Base-by-base conservation (phyloP, 2,888 invertebrate species). In the Microchrysa polita region DNA sequence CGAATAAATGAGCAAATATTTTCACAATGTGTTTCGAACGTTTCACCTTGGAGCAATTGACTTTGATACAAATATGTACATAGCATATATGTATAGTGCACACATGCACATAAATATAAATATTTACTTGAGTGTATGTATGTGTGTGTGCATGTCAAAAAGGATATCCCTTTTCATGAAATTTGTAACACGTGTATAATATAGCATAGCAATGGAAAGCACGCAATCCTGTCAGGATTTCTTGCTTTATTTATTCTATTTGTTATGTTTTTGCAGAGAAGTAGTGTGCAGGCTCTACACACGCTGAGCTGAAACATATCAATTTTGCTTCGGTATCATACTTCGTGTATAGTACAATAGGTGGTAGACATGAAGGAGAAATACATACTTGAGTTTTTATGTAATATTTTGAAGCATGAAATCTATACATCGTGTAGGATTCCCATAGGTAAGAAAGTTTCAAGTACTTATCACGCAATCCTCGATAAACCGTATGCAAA, bases 1-100 rank as follows among this genome's bases (percentile, higher is more conserved):
- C 23, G 44, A 59, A 59, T 60, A 59, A 59, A 59, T 60, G 72
- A 44, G 59, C 55, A 72, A 72, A 72, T 44, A 59, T 72, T 72
- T 60, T 60, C 23, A 44, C 48, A 23, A n/a, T 44, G 53, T 22
- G 23, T 48, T 72, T 40, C 27, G 27, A 34, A 34, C 27, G 20
- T 55, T 55, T 42, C 55, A n/a, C 42, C 69, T 40, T 34, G 18
- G 40, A 55, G 57, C 55, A 34, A 20, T 57, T 27, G 44, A 20
- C 18, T 20, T 9, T 22, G 5, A 16, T 9, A 14, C 18, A 10
- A 42, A 40, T 10, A 42, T 16, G 16, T 2, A 9, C 16, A 63
- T 12, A 42, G 20, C 16, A 42, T 42, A 16, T 44, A 34, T 61
- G 61, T 12, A 34, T 34, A 61, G 9, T 9, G 44, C 44, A 52